Evolutionary conservation across 2,888 invertebrate species (phyloP), one percentile per base, ranked within the genome.

Genomic region (Alviniconcha strummeri): DNA sequence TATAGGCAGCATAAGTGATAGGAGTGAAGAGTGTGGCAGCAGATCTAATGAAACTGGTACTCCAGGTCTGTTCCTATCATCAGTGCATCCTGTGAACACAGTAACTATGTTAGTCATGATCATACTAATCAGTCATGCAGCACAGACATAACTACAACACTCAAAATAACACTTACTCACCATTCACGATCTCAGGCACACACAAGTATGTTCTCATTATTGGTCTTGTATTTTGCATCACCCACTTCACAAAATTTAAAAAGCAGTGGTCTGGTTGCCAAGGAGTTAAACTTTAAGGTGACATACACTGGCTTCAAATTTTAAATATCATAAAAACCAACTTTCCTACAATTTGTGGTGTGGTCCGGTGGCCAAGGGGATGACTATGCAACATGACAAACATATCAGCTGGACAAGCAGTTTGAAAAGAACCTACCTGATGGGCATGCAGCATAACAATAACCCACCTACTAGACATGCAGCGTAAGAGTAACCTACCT

Each of bases 51-150:
- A 67, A 67, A 67, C 72, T 75, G 55, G 57, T 80, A 80, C 72
- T 56, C 56, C 19, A 80, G 19, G 36, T 80, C 80, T 19, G 80
- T 80, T 9, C 15, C 80, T 56, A 80, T 72, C 80, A 80, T 80
- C 80, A 80, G 56, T 2, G 80, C 80, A 56, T 36, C 56, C 80
- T 80, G 80, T 60, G 11, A 54, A 69, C 19, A 79, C 60, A 64
- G 36, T 1, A 36, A 72, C 36, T 15, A 19, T 9, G 19, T 9
- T 71, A n/a, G 19, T 19, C 19, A 71, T 19, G 19, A 19, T n/a
- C 19, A 9, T 4, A 19, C 71, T 71, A 9, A 19, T 9, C 6
- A 5, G 9, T n/a, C 19, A n/a, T 8, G 72, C 36, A 72, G 9
- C 72, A 19, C 36, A 72, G 72, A 72, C n/a, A 72, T 9, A 36